Evolutionary conservation across 2,113 vertebrate species (phyloP).

Genomic region (Cranoglanis bouderius): DNA sequence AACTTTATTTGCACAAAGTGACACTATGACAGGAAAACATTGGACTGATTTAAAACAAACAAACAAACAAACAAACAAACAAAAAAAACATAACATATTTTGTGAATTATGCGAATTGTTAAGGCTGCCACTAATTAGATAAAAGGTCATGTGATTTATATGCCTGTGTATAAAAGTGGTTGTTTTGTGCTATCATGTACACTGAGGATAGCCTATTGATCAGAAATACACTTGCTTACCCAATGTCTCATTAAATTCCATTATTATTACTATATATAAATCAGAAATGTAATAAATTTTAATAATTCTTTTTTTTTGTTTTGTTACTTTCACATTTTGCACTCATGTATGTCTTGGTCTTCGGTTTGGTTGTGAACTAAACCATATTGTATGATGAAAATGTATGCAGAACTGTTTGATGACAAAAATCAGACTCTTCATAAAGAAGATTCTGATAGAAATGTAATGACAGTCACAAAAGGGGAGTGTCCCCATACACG

Average conservation of each 20-base stretch:
- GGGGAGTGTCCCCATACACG: neutral
- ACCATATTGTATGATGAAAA: neutral
- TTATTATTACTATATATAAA: neutral
- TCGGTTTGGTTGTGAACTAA: neutral
- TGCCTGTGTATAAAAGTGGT: neutral
- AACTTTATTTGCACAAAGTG: no score
- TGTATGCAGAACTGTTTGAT: constrained; percentile 17
- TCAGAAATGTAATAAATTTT: neutral
- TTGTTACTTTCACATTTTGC: neutral
- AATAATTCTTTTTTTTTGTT: neutral
- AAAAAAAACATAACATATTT: no score
- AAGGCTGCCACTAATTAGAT: neutral
- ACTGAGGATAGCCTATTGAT: neutral
- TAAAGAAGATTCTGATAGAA: constrained; percentile 4
- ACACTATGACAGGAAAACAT: no score
- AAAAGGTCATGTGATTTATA: neutral
- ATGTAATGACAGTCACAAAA: neutral
- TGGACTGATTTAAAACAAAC: no score
- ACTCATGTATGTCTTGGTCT: neutral
- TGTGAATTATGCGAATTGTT: neutral
- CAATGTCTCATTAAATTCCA: neutral
- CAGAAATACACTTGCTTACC: neutral
- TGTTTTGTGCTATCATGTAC: neutral
- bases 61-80: no score
- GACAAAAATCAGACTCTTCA: neutral